Evolutionary conservation across 2,113 vertebrate genomes (phyloP), one percentile per base, ranked within the genome.

Genomic region (Thryonomys swinderianus): DNA sequence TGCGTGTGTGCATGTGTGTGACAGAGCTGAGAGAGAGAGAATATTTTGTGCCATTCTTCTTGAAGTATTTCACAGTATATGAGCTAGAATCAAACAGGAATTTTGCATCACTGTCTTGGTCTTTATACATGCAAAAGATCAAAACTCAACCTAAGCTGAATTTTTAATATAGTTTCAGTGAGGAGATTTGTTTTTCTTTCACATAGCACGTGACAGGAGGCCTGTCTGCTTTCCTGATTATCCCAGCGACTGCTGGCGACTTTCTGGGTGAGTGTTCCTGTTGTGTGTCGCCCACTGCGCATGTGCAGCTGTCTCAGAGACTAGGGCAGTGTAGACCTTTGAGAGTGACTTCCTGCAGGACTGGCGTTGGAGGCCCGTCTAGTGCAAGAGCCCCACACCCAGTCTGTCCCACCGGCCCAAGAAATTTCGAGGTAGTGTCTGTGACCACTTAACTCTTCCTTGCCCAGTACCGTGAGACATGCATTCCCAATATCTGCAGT

Each of bases 361-460:
- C 59, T 83, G 76, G 67, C 40, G 48, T 67, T 83, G 64, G 53
- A 93, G 86, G 81, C 55, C 32, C 5, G 37, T 4, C 6, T 16
- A 74, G 89, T 4, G 82, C n/a, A 83, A 4, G 86, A 45, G 42
- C 57, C 76, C 42, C 37, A 84, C 62, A 42, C 76, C 61, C 21
- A 30, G 69, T 67, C 69, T 83, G 23, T 25, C 57, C 37, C 16
- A 9, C 45, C 10, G n/a, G 37, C 62, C 7, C 42, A 91, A 8
- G 53, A 34, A 40, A 93, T 34, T 85, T 32, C 12, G 74, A 95
- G 42, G 55, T 81, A 5, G 32, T 45, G 13, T 21, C 81, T 21
- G 48, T 57, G 16, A 20, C 66, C 71, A 53, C n/a, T 96, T 93
- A 97, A 96, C 88, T 89, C 85, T 79, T 96, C 66, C 23, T 74